Conservation (phyloP, 2,113 vertebrate species). For the Oreochromis tanganicae region DNA sequence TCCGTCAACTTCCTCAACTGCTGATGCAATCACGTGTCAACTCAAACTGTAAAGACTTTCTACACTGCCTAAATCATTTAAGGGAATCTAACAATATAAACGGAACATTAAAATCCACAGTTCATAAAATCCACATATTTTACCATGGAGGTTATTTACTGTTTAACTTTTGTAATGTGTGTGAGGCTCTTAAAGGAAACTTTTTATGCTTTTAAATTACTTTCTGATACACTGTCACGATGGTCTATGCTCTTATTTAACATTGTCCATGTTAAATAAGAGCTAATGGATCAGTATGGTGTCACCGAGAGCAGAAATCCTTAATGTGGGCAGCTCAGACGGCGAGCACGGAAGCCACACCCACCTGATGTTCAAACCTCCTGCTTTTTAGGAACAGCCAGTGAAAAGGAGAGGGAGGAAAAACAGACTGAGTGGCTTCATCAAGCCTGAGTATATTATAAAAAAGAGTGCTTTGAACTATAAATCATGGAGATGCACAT, state of each 20-base stretch:
- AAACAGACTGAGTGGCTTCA: background rate
- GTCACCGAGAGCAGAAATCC: background rate
- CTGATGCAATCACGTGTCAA: fast-evolving
- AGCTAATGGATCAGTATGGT: background rate
- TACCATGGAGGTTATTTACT: background rate
- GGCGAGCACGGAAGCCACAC: background rate
- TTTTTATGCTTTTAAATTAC: background rate
- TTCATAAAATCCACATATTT: background rate
- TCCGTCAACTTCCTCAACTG: background rate
- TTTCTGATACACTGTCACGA: background rate
- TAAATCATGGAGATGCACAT: background rate
- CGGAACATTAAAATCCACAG: background rate
- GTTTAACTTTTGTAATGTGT: background rate
- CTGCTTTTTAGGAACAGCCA: background rate
- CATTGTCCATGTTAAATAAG: background rate
- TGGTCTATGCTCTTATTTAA: background rate
- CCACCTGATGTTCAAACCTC: background rate
- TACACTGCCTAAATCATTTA: background rate
- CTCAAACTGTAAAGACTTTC: background rate
- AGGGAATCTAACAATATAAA: background rate
- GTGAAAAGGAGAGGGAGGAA: background rate
- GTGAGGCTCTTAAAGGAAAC: background rate
- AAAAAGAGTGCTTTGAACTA: background rate
- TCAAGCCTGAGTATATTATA: background rate
- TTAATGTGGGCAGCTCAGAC: background rate